Percentiles rank a stretch among this genome's conserved stretches.
These are phyloP conservation scores for Chrysolina oricalcia DNA, from an alignment of 2,888 invertebrate species.

Conservation along the genomic window DNA sequence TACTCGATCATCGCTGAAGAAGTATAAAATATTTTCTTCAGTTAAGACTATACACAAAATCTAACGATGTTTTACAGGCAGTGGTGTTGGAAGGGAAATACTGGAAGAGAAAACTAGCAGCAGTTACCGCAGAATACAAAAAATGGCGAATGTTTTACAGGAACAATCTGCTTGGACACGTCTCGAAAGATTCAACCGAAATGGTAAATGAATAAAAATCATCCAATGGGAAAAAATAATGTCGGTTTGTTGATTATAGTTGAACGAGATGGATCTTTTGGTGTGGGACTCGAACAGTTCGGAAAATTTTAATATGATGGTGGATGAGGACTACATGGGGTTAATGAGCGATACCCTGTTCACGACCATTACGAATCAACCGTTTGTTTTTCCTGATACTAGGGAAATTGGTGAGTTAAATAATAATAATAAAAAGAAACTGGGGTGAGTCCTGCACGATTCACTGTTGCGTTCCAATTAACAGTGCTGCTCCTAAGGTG, in stretches of 20 bases:
- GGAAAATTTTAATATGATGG: constrained; percentile 83
- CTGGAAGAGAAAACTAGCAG: constrained; percentile 97
- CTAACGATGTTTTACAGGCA: constrained; percentile 77
- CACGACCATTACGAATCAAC: constrained; percentile 89
- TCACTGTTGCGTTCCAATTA: too few species aligned
- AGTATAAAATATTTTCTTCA: neutral
- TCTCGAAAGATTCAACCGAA: constrained; percentile 76
- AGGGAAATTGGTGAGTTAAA: constrained; percentile 89
- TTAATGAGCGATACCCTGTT: constrained; percentile 93
- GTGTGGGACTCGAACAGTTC: constrained; percentile 82
- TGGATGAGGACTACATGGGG: constrained; percentile 90
- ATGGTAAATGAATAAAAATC: constrained; percentile 74
- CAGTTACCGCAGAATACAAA: constrained; percentile 98
- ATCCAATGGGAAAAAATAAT: neutral
- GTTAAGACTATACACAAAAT: neutral
- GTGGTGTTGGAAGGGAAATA: constrained; percentile 99
- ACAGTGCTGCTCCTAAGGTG: too few species aligned
- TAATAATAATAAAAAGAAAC: too few species aligned
- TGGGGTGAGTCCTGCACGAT: too few species aligned
- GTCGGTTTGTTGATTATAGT: constrained; percentile 69
- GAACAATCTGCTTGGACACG: constrained; percentile 85
- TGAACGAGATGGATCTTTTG: constrained; percentile 83
- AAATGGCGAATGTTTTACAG: constrained; percentile 97
- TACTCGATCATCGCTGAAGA: too few species aligned
- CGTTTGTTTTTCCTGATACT: constrained; percentile 97